Percentiles rank a stretch among this genome's conserved stretches.
Conservation (phyloP, 2,888 invertebrate genomes). For the Xanthostigma xanthostigma region DNA sequence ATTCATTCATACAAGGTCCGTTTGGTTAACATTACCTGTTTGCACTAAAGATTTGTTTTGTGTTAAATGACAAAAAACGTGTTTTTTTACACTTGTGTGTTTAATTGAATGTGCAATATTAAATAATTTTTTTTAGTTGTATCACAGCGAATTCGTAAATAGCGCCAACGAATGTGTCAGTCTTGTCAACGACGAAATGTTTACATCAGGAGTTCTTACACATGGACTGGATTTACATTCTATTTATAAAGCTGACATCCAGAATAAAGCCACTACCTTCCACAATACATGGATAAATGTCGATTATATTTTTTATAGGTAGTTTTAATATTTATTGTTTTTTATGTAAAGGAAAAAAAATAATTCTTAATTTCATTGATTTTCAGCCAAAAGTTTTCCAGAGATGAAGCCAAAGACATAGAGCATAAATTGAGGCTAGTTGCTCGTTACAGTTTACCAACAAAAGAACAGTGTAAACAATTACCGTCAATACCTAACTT, state of each 20-base stretch:
- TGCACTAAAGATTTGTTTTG: no score
- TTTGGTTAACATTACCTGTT: no score
- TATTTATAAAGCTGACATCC: constrained; percentile 43
- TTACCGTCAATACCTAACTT: constrained; percentile 58
- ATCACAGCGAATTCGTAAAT: constrained; percentile 14
- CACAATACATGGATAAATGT: constrained; percentile 67
- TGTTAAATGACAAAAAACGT: no score
- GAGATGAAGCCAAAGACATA: no score
- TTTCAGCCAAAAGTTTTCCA: neutral
- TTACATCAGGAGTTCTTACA: constrained; percentile 43
- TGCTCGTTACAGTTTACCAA: constrained; percentile 51
- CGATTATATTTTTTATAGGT: constrained; percentile 84
- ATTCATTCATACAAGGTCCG: no score
- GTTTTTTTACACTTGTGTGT: no score
- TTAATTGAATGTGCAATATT: no score
- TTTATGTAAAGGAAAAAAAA: neutral
- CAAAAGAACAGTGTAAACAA: constrained; percentile 36
- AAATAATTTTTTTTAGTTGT: constrained; percentile 10
- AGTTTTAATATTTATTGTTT: constrained; percentile 10
- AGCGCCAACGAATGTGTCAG: neutral
- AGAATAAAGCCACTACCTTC: constrained; percentile 53
- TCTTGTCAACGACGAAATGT: constrained; percentile 24
- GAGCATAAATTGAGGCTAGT: constrained; percentile 32
- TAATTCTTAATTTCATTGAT: neutral
- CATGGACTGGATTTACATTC: constrained; percentile 55